Evolutionary conservation across 2,888 invertebrate species (phyloP).

Genomic region (Mimumesa dahlbomi): DNA sequence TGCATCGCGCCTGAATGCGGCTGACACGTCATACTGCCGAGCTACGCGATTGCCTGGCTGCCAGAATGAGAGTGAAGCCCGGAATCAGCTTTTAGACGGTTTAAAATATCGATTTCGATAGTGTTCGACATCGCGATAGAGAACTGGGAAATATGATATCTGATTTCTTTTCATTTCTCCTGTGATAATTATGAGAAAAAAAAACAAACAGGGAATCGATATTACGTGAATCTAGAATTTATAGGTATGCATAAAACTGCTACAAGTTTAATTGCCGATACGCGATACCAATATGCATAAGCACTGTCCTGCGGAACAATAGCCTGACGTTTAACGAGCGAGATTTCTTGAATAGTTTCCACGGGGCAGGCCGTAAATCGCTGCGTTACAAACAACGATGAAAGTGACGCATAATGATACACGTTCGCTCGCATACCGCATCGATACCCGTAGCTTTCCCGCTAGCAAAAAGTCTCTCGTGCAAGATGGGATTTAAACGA

Average conservation of each 20-base stretch:
- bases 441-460: not conserved
- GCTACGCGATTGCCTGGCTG: conserved; percentile 40
- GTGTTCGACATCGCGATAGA: too few relatives aligned
- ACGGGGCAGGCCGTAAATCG: conserved; percentile 18
- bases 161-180: too few relatives aligned
- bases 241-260: not conserved
- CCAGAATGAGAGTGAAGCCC: conserved; percentile 10
- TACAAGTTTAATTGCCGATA: conserved; percentile 18
- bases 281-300: too few relatives aligned
- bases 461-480: not conserved
- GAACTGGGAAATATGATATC: too few relatives aligned
- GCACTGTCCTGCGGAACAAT: conserved; percentile 31
- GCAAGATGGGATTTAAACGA: too few relatives aligned
- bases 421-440: not conserved
- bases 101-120: conserved; percentile 15
- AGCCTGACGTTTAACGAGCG: conserved; percentile 28
- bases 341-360: conserved; percentile 38
- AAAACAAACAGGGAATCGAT: conserved; percentile 4
- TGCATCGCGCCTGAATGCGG: conserved; percentile 47
- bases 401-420: conserved; percentile 18
- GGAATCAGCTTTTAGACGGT: conserved; percentile 29
- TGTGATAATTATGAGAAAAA: too few relatives aligned
- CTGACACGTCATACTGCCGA: conserved; percentile 41
- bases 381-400: not conserved
- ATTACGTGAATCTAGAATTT: not conserved